A percentile compares a stretch with the other conserved stretches of the same genome.
phyloP scores from a whole-genome alignment of 2,797 vertebrate genomes.

The Lophius americanus region DNA sequence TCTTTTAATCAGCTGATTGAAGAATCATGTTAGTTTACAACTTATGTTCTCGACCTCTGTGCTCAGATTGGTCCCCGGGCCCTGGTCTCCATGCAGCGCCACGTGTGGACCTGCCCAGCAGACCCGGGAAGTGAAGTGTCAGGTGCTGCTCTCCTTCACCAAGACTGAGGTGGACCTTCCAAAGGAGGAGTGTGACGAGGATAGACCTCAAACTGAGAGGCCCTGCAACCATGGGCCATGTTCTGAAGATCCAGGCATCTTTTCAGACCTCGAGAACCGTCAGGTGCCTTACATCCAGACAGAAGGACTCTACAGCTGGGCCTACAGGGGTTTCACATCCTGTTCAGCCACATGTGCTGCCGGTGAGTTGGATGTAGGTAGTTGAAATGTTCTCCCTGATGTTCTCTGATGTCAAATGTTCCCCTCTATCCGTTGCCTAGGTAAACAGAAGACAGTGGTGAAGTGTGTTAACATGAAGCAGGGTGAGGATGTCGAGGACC shows the following conservation, averaged over 20 bases:
- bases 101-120: constrained; percentile 87
- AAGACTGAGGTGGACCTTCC: constrained; percentile 90
- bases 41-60: neutral
- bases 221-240: constrained; percentile 82
- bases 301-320: constrained; percentile 83
- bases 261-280: constrained; percentile 31
- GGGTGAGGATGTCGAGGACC: constrained; percentile 79
- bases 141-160: constrained; percentile 87
- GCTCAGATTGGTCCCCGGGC: constrained; percentile 88
- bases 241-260: constrained; percentile 41
- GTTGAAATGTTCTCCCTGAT: too few species aligned
- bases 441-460: constrained; percentile 87
- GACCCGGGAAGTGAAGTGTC: constrained; percentile 86
- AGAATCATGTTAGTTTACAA: too few species aligned
- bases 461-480: constrained; percentile 83
- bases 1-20: neutral
- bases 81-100: constrained; percentile 90
- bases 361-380: constrained; percentile 73
- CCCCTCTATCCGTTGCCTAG: constrained; percentile 63
- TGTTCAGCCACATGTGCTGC: constrained; percentile 88
- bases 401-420: constrained; percentile 1
- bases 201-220: constrained; percentile 75
- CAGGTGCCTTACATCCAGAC: constrained; percentile 44
- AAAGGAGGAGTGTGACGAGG: constrained; percentile 87
- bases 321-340: constrained; percentile 87